Evolutionary conservation across 2,888 invertebrate genomes (phyloP), one percentile per base, ranked within the genome.

Genomic region (Apamea monoglypha): DNA sequence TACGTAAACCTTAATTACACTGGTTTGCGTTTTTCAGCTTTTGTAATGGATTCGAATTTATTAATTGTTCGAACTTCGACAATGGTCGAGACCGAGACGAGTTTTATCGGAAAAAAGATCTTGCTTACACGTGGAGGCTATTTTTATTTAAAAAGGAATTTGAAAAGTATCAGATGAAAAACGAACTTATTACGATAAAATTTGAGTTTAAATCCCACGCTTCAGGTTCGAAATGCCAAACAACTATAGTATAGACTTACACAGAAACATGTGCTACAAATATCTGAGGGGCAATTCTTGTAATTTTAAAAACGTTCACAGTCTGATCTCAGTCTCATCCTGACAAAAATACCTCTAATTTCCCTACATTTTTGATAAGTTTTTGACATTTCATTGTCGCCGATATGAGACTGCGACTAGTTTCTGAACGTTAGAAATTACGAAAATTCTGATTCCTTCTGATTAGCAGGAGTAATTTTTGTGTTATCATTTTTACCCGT

Each of bases 1-100:
- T 81, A 73, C 53, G 74, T 79, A 84, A 73, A 81, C 75, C 76
- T 47, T 83, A 82, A 85, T 87, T 82, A 84, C 69, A 81, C 64
- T 71, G 72, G 80, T 87, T 80, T 78, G 25, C 64, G 68, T 84
- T 83, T 83, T 85, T 82, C 68, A 68, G 63, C 47, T 32, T 69
- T 53, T 75, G 50, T 84, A 84, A 83, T 81, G 86, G 82, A 78
- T 68, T 59, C 12, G 44, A 75, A 76, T n/a, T 79, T 78, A 81
- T 83, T 81, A 78, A 76, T 82, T 82, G 56, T 69, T 68, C 56
- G 14, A 59, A 70, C 68, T 77, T 81, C 29, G 40, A 86, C 75
- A 85, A 82, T 74, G 64, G 47, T 56, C 67, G n/a, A 59, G 74
- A 64, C 74, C 76, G 75, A 76, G 67, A 74, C 76, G 75, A 76